Evolutionary conservation across 2,888 invertebrate genomes (phyloP).

Genomic region (Hymenopus coronatus): DNA sequence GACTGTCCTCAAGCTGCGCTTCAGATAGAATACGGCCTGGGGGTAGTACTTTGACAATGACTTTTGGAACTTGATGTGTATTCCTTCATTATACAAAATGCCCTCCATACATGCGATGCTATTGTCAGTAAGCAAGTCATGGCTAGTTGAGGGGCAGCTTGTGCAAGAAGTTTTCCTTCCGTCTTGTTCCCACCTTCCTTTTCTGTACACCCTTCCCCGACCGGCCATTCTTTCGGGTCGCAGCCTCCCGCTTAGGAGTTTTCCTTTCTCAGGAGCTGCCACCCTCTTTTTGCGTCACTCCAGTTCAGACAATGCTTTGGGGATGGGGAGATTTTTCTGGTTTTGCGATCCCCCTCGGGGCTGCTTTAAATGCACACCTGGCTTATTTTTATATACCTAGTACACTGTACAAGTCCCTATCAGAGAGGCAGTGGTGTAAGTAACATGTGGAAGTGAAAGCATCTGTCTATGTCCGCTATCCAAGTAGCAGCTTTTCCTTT

Average conservation of each 20-base stretch:
- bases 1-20: background rate
- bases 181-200: conserved; percentile 7
- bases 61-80: too few species aligned
- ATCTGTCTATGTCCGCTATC: background rate
- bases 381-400: conserved; percentile 9
- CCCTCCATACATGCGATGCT: background rate
- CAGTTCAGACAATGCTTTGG: background rate
- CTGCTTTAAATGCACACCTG: conserved; percentile 14
- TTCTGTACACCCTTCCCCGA: background rate
- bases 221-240: background rate
- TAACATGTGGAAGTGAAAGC: background rate
- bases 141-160: background rate
- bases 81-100: too few species aligned
- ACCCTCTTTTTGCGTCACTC: background rate
- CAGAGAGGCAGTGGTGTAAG: too few species aligned
- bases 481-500: background rate
- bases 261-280: background rate
- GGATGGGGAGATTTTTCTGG: background rate
- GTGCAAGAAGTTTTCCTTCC: background rate
- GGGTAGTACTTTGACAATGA: background rate
- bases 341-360: background rate
- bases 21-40: background rate
- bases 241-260: conserved; percentile 6
- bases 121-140: background rate
- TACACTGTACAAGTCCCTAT: background rate